Evolutionary conservation across 1,140 invertebrate genomes (phyloP).

Genomic region (Laupala kohalensis): DNA sequence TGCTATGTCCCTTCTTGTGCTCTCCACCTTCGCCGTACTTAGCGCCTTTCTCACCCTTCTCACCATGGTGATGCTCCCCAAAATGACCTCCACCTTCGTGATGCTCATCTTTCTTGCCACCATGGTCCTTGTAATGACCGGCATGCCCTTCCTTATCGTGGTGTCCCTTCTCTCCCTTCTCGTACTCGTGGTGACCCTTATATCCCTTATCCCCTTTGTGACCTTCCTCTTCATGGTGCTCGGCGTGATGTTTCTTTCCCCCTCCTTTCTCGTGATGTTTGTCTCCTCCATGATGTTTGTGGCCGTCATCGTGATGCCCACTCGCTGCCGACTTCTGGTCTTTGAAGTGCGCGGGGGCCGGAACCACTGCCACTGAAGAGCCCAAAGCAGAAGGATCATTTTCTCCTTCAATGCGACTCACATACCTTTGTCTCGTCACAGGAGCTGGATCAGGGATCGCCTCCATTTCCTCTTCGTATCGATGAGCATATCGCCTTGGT

Average conservation of each 20-base stretch:
- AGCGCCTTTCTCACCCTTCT: conserved; percentile 15
- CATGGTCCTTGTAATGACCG: conserved; percentile 13
- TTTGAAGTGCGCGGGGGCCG: not conserved
- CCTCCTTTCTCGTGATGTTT: conserved; percentile 13
- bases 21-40: conserved; percentile 13
- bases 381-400: not conserved
- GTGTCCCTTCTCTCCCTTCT: conserved; percentile 14
- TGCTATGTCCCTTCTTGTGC: conserved; percentile 17
- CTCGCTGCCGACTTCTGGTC: conserved; percentile 6
- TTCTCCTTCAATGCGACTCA: not conserved
- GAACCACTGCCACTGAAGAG: not conserved
- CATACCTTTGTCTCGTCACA: not conserved
- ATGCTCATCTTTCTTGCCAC: conserved; percentile 15
- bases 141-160: conserved; percentile 15
- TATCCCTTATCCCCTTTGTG: conserved; percentile 15
- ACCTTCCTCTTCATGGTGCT: conserved; percentile 9
- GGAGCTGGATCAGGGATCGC: not conserved
- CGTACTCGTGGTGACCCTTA: conserved; percentile 15
- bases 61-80: conserved; percentile 14
- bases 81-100: conserved; percentile 14
- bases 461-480: not conserved
- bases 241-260: conserved; percentile 12
- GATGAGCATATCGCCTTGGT: not conserved
- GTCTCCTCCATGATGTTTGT: not conserved
- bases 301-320: not conserved